phyloP scores from a whole-genome alignment of 2,797 vertebrate species.

The Pangasius mekongensis region DNA sequence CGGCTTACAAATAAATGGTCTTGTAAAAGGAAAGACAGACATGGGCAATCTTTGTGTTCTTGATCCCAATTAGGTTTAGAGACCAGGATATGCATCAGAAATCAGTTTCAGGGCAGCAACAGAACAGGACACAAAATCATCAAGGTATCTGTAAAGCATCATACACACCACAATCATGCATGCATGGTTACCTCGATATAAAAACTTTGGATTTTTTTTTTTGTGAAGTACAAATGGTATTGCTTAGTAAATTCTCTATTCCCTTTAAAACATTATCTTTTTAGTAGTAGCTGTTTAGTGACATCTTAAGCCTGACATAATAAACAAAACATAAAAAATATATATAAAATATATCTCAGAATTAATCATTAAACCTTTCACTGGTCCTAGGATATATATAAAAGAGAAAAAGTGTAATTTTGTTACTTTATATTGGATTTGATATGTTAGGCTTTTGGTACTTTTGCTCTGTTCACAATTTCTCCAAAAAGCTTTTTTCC shows the following conservation, averaged over 20 bases:
- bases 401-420: neutral
- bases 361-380: neutral
- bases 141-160: conserved; percentile 28
- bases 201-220: neutral
- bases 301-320: neutral
- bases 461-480: neutral
- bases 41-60: neutral
- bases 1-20: neutral
- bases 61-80: conserved; percentile 44
- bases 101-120: conserved; percentile 24
- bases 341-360: neutral
- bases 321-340: neutral
- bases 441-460: neutral
- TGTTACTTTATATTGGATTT: neutral
- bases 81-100: conserved; percentile 33
- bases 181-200: neutral
- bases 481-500: neutral
- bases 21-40: neutral
- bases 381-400: neutral
- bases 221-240: neutral
- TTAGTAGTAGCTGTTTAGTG: neutral
- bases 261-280: neutral
- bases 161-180: neutral
- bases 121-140: conserved; percentile 19
- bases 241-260: neutral